Percentiles rank a stretch among this genome's conserved stretches.
These are phyloP conservation scores for Cyprinodon diabolis DNA, from an alignment of 2,797 vertebrate species.

Conservation along the genomic window DNA sequence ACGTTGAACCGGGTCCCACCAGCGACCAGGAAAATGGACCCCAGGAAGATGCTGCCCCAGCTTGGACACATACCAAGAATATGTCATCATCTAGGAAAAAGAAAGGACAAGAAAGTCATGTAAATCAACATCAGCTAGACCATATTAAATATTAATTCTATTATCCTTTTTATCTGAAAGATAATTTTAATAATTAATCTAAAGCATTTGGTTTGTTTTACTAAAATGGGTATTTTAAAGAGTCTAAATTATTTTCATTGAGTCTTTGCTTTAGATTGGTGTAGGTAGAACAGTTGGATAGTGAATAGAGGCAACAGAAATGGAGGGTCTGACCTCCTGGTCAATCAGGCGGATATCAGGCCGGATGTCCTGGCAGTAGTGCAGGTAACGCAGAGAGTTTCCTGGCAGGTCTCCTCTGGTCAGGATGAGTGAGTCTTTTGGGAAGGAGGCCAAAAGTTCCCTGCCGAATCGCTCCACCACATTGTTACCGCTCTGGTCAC, in stretches of 20 bases:
- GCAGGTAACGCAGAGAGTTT: slow-evolving; percentile 92
- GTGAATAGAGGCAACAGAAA: slow-evolving; percentile 4
- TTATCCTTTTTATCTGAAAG: too few relatives aligned
- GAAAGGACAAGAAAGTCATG: slow-evolving; percentile 14
- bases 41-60: slow-evolving; percentile 87
- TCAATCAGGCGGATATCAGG: slow-evolving; percentile 91
- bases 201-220: background rate
- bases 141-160: too few relatives aligned
- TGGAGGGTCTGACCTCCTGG: slow-evolving; percentile 88
- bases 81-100: slow-evolving; percentile 94
- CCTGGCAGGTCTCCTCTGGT: slow-evolving; percentile 95
- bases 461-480: slow-evolving; percentile 90
- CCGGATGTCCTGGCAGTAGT: slow-evolving; percentile 89
- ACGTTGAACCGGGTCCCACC: slow-evolving; percentile 85
- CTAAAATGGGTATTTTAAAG: background rate
- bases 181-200: too few relatives aligned
- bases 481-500: slow-evolving; percentile 88
- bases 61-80: slow-evolving; percentile 93
- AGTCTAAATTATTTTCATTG: background rate
- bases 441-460: slow-evolving; percentile 89
- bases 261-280: background rate
- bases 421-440: slow-evolving; percentile 86
- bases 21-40: slow-evolving; percentile 87
- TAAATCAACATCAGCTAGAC: too few relatives aligned
- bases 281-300: background rate